Base-by-base conservation (phyloP, 2,888 invertebrate species). In the Eustalomyia histrio region DNA sequence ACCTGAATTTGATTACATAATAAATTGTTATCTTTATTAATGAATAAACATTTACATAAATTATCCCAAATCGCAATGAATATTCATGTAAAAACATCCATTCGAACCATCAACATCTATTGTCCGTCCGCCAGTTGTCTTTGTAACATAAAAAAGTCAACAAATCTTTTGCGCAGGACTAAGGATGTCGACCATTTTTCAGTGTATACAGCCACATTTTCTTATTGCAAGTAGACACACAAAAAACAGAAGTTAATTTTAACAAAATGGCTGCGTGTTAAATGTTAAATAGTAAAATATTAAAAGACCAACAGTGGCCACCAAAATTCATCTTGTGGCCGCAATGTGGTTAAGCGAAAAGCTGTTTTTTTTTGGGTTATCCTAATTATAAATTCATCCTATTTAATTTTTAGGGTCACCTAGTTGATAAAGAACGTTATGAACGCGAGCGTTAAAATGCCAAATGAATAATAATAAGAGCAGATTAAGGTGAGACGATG, bases 31-130 rank as follows among this genome's bases (percentile, higher is more conserved):
- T 86, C 89, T 87, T 88, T 87, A 89, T 90, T 89, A 89, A 89
- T 88, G 86, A 85, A 83, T 86, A 29, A 88, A 90, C 43, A 81
- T 90, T 90, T 89, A 85, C 90, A 90, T 90, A 90, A 90, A 90
- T 90, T 90, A 90, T 90, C 89, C 90, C 89, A 86, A 81, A 81
- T 85, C 69, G 68, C 69, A 88, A 89, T 89, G 90, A 88, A 90
- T 90, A 90, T 90, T 90, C 89, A 90, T 90, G 87, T 84, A 83
- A 67, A 55, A n/a, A 58, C 47, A 61, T 53, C 68, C 68, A 68
- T 61, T 52, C n/a, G 71, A 76, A 57, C 50, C 55, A 57, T 52
- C 7, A 29, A 65, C 29, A 55, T 29, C 50, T 58, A 35, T 67
- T 17, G 21, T 33, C 47, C 47, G 24, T 53, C 64, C 18, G 55